Evolutionary conservation across 2,113 vertebrate species (phyloP).

Genomic region (Dipodomys stephensi): DNA sequence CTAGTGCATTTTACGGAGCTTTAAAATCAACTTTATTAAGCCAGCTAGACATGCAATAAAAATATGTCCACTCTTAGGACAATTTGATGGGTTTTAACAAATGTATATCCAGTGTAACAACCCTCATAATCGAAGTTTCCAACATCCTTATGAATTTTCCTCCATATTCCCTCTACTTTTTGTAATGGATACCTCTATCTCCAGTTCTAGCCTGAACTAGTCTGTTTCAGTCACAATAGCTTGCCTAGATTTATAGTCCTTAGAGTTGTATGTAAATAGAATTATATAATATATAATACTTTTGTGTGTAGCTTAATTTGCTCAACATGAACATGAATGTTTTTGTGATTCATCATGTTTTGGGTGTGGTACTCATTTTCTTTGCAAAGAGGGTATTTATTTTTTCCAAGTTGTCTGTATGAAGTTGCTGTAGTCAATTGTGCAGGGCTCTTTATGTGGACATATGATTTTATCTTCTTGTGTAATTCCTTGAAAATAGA

Average conservation of each 20-base stretch:
- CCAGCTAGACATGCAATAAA: not conserved
- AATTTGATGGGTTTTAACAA: not conserved
- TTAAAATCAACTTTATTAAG: constrained; percentile 17
- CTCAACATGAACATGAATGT: not conserved
- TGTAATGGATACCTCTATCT: not conserved
- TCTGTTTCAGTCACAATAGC: not conserved
- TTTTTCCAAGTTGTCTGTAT: not conserved
- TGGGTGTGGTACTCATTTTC: not conserved
- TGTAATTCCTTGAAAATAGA: not conserved
- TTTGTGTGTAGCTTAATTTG: not conserved
- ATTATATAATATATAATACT: not conserved
- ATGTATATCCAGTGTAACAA: not conserved
- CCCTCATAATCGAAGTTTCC: not conserved
- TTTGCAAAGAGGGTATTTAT: not conserved
- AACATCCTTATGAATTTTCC: not conserved
- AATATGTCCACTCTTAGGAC: not conserved
- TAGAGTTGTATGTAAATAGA: not conserved
- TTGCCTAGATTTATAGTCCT: not conserved
- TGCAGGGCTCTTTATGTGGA: not conserved
- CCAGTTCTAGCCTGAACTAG: not conserved
- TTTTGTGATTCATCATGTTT: not conserved
- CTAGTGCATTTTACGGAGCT: not conserved
- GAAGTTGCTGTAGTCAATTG: not conserved
- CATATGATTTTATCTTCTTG: not conserved
- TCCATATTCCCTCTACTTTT: not conserved